Evolutionary conservation across 2,113 vertebrate genomes (phyloP).

Genomic region (Ascaphus truei): DNA sequence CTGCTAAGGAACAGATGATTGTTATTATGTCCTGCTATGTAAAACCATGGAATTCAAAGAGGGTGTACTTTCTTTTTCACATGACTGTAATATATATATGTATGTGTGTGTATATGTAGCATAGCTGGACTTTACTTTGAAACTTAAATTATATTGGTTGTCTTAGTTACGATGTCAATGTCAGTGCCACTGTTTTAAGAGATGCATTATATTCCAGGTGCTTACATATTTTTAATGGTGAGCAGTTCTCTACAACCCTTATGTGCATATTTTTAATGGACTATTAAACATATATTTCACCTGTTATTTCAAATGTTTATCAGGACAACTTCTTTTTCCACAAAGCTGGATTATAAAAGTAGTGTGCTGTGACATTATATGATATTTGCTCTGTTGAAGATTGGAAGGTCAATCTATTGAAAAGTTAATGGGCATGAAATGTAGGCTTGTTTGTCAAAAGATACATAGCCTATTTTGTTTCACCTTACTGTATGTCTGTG

Average conservation of each 20-base stretch:
- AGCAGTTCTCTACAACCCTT: no score
- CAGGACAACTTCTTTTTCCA: not conserved
- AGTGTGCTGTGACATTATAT: constrained; percentile 14
- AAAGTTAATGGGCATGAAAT: constrained; percentile 17
- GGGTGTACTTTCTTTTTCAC: no score
- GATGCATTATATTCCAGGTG: not conserved
- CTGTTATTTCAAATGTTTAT: constrained; percentile 1
- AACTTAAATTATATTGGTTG: no score
- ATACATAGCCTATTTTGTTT: not conserved
- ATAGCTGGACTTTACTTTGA: not conserved
- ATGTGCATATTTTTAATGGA: no score
- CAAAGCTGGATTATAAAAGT: not conserved
- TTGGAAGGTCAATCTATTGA: constrained; percentile 2
- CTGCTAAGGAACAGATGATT: no score
- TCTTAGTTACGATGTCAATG: no score
- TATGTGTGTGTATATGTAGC: no score
- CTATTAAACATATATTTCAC: constrained; percentile 7
- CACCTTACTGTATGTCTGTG: not conserved
- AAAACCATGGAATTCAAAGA: no score
- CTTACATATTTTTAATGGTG: not conserved
- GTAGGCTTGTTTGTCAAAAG: constrained; percentile 12
- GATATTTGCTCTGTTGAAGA: not conserved
- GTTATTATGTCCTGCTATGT: no score
- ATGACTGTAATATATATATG: no score
- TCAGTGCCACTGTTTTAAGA: not conserved